Evolutionary conservation across 2,888 invertebrate genomes (phyloP).

Genomic region (Melieria omissa): DNA sequence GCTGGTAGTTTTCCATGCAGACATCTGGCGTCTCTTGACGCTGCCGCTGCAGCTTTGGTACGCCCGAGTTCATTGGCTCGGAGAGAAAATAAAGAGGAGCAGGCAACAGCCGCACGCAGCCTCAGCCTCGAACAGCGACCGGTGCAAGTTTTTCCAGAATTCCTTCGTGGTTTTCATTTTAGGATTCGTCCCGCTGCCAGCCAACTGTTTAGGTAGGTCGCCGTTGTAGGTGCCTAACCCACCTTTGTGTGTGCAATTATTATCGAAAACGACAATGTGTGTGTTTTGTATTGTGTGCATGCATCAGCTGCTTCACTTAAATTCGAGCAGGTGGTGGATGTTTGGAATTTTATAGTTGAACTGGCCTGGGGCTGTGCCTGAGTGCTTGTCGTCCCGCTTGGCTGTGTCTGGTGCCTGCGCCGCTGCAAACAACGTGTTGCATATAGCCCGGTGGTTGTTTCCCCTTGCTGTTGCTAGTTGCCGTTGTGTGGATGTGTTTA

Average conservation of each 20-base stretch:
- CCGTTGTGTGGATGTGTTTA: neutral
- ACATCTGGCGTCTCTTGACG: neutral
- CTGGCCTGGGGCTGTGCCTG: neutral
- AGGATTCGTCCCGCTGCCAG: neutral
- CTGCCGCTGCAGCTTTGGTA: neutral
- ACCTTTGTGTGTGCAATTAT: neutral
- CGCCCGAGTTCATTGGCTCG: conserved; percentile 1
- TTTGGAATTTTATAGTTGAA: neutral
- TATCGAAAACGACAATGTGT: neutral
- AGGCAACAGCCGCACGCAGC: neutral
- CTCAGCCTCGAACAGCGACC: neutral
- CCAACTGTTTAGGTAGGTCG: neutral
- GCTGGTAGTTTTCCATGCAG: neutral
- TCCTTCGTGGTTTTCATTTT: neutral
- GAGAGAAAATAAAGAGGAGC: too few species aligned
- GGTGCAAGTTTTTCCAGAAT: neutral
- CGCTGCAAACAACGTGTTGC: neutral
- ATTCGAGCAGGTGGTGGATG: neutral
- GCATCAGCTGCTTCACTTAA: conserved; percentile 1
- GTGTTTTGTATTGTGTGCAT: neutral
- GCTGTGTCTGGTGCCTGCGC: neutral
- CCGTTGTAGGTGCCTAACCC: neutral
- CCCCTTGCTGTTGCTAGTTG: neutral
- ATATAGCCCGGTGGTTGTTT: neutral
- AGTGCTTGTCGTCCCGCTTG: neutral